These are phyloP conservation scores for Oncorhynchus masou DNA, from an alignment of 2,113 vertebrate species.

Conservation along the genomic window DNA sequence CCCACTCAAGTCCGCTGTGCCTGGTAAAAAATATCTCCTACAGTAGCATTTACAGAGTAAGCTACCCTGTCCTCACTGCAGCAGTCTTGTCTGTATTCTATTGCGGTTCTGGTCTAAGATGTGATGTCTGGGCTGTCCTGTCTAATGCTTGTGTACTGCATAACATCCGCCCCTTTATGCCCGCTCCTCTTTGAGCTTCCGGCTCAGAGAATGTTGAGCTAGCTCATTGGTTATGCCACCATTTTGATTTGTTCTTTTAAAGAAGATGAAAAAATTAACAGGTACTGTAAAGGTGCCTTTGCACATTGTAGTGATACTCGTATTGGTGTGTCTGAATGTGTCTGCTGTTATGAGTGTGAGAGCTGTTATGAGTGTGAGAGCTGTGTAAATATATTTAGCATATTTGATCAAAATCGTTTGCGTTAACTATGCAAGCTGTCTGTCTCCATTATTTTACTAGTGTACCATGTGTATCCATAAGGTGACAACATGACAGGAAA, in stretches of 20 bases:
- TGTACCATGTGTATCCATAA: background rate
- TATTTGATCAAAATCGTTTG: slow-evolving; percentile 22
- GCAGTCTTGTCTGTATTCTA: background rate
- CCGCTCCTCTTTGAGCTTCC: background rate
- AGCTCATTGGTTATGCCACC: background rate
- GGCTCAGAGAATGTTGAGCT: background rate
- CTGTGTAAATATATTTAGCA: slow-evolving; percentile 30
- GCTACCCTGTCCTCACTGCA: background rate
- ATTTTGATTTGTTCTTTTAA: background rate
- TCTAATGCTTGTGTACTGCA: background rate
- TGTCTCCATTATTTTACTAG: background rate
- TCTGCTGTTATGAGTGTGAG: slow-evolving; percentile 9
- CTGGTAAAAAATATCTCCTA: background rate
- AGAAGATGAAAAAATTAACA: background rate
- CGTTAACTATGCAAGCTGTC: background rate
- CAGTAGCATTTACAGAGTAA: background rate
- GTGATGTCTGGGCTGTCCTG: background rate
- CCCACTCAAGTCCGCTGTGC: background rate
- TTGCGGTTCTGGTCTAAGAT: background rate
- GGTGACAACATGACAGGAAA: background rate
- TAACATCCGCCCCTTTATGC: background rate
- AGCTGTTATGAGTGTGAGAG: background rate
- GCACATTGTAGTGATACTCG: background rate
- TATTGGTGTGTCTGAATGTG: slow-evolving; percentile 1
- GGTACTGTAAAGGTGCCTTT: background rate